These are phyloP conservation scores for Asteroscopus sphinx DNA, from an alignment of 2,888 invertebrate genomes.

Conservation along the genomic window DNA sequence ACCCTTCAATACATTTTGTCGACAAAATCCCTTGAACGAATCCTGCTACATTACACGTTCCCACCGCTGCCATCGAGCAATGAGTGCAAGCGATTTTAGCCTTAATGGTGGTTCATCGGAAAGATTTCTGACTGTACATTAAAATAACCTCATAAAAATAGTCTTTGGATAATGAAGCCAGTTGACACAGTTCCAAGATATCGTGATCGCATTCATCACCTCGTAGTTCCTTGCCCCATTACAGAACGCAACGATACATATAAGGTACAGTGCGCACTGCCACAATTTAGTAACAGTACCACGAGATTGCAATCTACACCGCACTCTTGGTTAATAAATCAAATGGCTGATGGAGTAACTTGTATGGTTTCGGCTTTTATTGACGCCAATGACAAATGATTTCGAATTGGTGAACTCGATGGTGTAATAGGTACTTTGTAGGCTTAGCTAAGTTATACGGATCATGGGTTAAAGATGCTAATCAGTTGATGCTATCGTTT, in stretches of 20 bases:
- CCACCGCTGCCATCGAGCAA: no score
- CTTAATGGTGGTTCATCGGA: no score
- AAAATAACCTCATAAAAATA: neutral
- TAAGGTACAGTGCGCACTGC: conserved; percentile 40
- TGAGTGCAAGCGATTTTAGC: no score
- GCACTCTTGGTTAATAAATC: conserved; percentile 68
- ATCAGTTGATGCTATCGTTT: conserved; percentile 30
- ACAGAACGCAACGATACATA: conserved; percentile 31
- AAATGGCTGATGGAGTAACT: conserved; percentile 67
- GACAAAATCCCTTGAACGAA: no score
- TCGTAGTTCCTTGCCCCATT: conserved; percentile 26
- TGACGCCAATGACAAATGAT: conserved; percentile 68
- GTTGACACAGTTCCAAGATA: conserved; percentile 26
- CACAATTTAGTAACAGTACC: conserved; percentile 59
- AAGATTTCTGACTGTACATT: no score
- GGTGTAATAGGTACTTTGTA: conserved; percentile 48
- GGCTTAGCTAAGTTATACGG: conserved; percentile 35
- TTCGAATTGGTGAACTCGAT: conserved; percentile 57
- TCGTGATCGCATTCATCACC: conserved; percentile 26
- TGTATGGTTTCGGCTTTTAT: conserved; percentile 59
- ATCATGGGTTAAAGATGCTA: conserved; percentile 31
- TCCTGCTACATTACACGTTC: no score
- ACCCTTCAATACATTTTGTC: no score
- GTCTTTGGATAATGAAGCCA: conserved; percentile 15
- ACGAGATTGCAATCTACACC: conserved; percentile 61